Base-by-base conservation (phyloP, 2,797 vertebrate genomes). In the Dipus sagitta region DNA sequence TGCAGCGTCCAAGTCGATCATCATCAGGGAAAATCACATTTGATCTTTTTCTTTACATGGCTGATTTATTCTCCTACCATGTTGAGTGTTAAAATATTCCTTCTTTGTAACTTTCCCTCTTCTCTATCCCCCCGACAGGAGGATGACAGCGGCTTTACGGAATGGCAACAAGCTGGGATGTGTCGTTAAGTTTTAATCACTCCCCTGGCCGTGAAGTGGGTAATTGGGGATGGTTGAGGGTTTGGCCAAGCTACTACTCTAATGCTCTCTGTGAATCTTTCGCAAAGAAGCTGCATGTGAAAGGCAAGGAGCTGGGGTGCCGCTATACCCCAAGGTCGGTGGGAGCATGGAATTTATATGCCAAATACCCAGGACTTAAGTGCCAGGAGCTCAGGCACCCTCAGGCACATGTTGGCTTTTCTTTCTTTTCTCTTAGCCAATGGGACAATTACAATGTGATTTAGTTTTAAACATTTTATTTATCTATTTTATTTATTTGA, bases 171-270 rank as follows among this genome's bases (percentile, higher is more conserved):
- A 96, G 96, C 94, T 96, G 82, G 54, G 95, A 3, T 88, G 30
- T 70, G 94, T 92, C 80, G 90, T 97, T 97, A 96, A 95, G 96
- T 95, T 92, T 95, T 96, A 96, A 97, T 96, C 90, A 94, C 77
- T 60, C 90, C 94, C 77, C 88, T 92, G 83, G 83, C 92, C 90
- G 76, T 92, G 96, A 90, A 88, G 92, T 65, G 94, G 90, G 88
- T 95, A 95, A 97, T 94, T 96, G 92, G 95, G 95, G 90, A 74
- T 60, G 58, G 20, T 85, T 95, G 90, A 92, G 86, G 58, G 17
- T 82, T 95, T 92, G 91, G 86, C 82, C 71, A 92, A 13, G 52
- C 54, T 86, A 79, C 72, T 87, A 79, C 76, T 87, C 58, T 83
- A 86, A 30, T 15, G 77, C 76, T 76, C 58, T 90, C 79, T 92